Evolutionary conservation across 2,888 invertebrate genomes (phyloP), one percentile per base, ranked within the genome.

Genomic region (Parnassius orleans): DNA sequence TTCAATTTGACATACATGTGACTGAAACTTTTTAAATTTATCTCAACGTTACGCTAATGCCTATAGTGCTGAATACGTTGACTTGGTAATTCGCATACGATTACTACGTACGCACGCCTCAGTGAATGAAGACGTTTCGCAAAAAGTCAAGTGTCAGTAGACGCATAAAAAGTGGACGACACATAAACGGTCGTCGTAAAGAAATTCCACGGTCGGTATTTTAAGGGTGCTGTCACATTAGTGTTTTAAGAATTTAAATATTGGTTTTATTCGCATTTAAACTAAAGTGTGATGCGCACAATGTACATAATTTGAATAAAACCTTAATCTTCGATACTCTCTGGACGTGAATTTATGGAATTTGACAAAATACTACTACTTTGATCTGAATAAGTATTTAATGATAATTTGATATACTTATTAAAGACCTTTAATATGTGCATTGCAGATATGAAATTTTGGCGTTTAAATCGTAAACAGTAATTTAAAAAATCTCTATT

Each of bases 101-200:
- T 61, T 62, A 48, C 51, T 51, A 51, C 61, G 58, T 59, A 51
- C 54, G 63, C 42, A 55, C 51, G 51, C 42, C 51, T 60, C 62
- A 71, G 72, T 83, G 79, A 84, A 83, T 75, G 76, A 73, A 78
- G 75, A 73, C 69, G 72, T 73, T 67, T 70, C 53, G 68, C 68
- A 71, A 77, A 75, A 74, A 74, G 68, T 65, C 66, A 68, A 72
- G 71, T 74, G 76, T 76, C 77, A 74, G 73, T 69, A 72, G 69
- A 74, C 73, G 74, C 68, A 70, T 74, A 84, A 84, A 84, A 83
- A 85, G 76, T 77, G 68, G 73, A 71, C 66, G 71, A 61, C 53
- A 57, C 60, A 62, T 65, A 66, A 66, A 66, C 60, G 67, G 59
- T 61, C 74, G 72, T 73, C 66, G 70, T 66, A 69, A 71, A 66